These are phyloP conservation scores for Dimorphilus gyrociliatus DNA, from an alignment of 2,888 invertebrate genomes.

Conservation along the genomic window DNA sequence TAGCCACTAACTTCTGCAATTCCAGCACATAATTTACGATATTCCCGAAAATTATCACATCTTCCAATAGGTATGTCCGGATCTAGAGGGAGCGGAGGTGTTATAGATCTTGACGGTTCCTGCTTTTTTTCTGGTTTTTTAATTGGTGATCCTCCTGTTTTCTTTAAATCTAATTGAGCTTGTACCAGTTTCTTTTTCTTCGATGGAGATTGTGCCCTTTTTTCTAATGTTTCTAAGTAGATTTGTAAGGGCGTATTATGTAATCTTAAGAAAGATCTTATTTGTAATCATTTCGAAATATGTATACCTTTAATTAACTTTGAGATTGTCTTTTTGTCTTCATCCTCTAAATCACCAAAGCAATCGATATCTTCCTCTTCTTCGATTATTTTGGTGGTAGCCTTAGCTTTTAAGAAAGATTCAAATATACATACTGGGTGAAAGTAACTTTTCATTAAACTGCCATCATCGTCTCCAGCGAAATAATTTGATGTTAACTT, in stretches of 20 bases:
- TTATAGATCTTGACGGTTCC: too few species aligned
- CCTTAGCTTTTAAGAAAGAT: slow-evolving; percentile 57
- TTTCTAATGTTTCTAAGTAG: too few species aligned
- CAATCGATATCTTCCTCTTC: slow-evolving; percentile 60
- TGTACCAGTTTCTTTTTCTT: too few species aligned
- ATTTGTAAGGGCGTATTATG: too few species aligned
- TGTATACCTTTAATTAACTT: slow-evolving; percentile 48
- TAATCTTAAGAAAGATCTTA: too few species aligned
- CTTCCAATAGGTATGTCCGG: too few species aligned
- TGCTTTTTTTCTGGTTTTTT: too few species aligned
- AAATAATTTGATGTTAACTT: slow-evolving; percentile 64
- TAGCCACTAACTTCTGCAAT: slow-evolving; percentile 62
- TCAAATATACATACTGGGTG: slow-evolving; percentile 66
- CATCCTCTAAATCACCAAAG: slow-evolving; percentile 50
- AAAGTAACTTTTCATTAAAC: slow-evolving; percentile 68
- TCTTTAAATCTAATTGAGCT: too few species aligned
- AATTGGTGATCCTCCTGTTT: too few species aligned
- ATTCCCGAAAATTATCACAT: slow-evolving; percentile 60
- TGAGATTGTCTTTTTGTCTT: slow-evolving; percentile 50
- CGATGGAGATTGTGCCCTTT: too few species aligned
- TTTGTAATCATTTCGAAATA: too few species aligned
- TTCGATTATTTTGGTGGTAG: slow-evolving; percentile 64
- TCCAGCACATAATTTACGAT: slow-evolving; percentile 57
- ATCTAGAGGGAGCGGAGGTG: too few species aligned
- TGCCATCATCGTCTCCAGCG: slow-evolving; percentile 48